phyloP scores from a whole-genome alignment of 2,888 invertebrate species.

The Tethea ocularis region DNA sequence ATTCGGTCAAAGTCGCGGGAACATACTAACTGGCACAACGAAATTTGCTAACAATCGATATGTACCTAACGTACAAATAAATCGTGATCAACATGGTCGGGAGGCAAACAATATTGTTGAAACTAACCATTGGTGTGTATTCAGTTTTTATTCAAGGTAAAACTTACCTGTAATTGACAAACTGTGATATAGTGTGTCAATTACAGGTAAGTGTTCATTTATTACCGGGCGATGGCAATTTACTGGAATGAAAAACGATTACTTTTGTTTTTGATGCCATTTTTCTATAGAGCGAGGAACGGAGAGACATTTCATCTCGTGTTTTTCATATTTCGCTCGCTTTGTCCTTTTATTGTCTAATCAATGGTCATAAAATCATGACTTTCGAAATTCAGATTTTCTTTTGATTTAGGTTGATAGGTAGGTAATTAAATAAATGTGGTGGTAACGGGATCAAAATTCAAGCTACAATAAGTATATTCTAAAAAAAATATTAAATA shows the following conservation, averaged over 20 bases:
- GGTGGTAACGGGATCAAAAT: too few relatives aligned
- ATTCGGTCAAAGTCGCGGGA: slow-evolving; percentile 26
- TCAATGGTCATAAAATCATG: too few relatives aligned
- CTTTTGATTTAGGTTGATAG: too few relatives aligned
- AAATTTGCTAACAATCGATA: neutral
- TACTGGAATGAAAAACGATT: neutral
- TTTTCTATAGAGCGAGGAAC: too few relatives aligned
- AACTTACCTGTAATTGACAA: neutral
- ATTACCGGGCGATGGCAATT: neutral
- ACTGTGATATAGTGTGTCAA: neutral
- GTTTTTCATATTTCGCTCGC: too few relatives aligned
- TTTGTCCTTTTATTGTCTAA: too few relatives aligned
- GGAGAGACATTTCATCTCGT: too few relatives aligned
- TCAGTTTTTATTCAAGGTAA: slow-evolving; percentile 3
- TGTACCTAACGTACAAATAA: neutral
- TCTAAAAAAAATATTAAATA: too few relatives aligned
- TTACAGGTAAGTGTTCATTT: neutral
- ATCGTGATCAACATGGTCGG: neutral
- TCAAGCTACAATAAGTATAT: too few relatives aligned
- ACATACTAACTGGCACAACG: slow-evolving; percentile 8
- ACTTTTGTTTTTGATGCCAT: too few relatives aligned
- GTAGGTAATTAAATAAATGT: too few relatives aligned
- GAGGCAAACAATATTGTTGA: neutral
- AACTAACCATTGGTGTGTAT: neutral
- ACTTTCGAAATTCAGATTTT: too few relatives aligned